A percentile compares a stretch with the other conserved stretches of the same genome.
These are phyloP conservation scores for Solenopsis fugax DNA, from an alignment of 1,140 invertebrate genomes.

Conservation along the genomic window DNA sequence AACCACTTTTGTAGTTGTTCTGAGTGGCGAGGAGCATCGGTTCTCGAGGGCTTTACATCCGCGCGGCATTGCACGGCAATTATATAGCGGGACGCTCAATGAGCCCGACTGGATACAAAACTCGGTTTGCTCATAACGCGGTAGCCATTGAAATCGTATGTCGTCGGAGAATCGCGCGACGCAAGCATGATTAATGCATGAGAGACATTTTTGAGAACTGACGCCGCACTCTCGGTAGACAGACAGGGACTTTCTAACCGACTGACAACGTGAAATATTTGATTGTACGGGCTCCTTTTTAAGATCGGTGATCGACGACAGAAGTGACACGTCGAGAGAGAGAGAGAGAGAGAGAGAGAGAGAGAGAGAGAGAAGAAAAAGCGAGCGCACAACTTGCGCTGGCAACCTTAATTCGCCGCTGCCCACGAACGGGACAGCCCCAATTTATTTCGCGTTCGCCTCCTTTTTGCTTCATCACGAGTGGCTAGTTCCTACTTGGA, in stretches of 20 bases:
- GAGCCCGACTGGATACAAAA: slow-evolving; percentile 35
- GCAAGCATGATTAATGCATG: slow-evolving; percentile 82
- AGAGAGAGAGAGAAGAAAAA: slow-evolving; percentile 24
- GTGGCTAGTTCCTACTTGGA: neutral
- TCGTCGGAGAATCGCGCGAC: slow-evolving; percentile 71
- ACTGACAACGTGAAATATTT: slow-evolving; percentile 78
- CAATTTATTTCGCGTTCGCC: slow-evolving; percentile 62
- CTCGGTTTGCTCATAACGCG: slow-evolving; percentile 53
- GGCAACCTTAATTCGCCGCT: slow-evolving; percentile 38
- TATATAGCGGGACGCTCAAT: slow-evolving; percentile 46
- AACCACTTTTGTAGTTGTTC: slow-evolving; percentile 14
- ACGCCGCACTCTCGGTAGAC: slow-evolving; percentile 40
- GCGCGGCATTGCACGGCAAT: slow-evolving; percentile 40
- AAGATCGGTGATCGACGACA: slow-evolving; percentile 78
- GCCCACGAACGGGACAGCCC: slow-evolving; percentile 16
- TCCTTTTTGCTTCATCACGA: slow-evolving; percentile 20
- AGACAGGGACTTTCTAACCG: slow-evolving; percentile 79
- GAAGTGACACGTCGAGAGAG: slow-evolving; percentile 55
- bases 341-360: slow-evolving; percentile 26
- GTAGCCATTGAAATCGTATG: slow-evolving; percentile 66
- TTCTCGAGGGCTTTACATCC: slow-evolving; percentile 28
- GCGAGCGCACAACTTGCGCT: slow-evolving; percentile 10
- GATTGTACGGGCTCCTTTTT: slow-evolving; percentile 78
- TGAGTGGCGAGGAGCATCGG: slow-evolving; percentile 1
- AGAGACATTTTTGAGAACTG: slow-evolving; percentile 79